Evolutionary conservation across 2,797 vertebrate species (phyloP).

Genomic region (Rachycentron canadum): DNA sequence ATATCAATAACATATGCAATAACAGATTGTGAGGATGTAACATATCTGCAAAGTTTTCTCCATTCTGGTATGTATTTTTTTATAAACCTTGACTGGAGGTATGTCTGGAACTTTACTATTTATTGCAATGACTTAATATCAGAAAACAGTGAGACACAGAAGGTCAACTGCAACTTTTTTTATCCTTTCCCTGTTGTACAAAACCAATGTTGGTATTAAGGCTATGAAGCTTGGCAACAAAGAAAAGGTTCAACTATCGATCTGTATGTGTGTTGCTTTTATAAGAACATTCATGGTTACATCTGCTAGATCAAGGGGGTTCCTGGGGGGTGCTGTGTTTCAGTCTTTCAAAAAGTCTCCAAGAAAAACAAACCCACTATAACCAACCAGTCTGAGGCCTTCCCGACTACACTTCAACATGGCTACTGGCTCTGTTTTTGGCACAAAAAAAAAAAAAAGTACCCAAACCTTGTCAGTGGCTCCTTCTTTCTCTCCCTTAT

Average conservation of each 20-base stretch:
- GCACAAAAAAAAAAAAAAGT: constrained; percentile 4
- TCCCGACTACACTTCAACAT: not conserved
- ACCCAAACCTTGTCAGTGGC: not conserved
- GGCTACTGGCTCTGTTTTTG: not conserved
- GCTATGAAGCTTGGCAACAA: constrained; percentile 2
- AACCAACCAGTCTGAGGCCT: not conserved
- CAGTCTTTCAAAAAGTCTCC: not conserved
- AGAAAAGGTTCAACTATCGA: not conserved
- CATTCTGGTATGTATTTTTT: constrained; percentile 34
- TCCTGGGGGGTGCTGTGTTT: not conserved
- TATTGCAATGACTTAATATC: constrained; percentile 5
- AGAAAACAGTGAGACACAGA: constrained; percentile 6
- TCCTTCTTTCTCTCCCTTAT: not conserved
- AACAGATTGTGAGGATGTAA: not conserved
- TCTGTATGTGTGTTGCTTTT: constrained; percentile 11
- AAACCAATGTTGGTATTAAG: constrained; percentile 21
- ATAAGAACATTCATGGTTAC: not conserved
- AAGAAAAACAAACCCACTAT: constrained; percentile 2
- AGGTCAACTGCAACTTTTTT: not conserved
- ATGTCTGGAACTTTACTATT: not conserved
- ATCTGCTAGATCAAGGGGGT: constrained; percentile 20
- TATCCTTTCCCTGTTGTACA: not conserved
- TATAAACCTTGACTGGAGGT: not conserved
- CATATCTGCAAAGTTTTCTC: not conserved
- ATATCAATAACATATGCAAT: not conserved